These are phyloP conservation scores for Calidris pygmaea DNA, from an alignment of 2,113 vertebrate genomes.

Conservation along the genomic window DNA sequence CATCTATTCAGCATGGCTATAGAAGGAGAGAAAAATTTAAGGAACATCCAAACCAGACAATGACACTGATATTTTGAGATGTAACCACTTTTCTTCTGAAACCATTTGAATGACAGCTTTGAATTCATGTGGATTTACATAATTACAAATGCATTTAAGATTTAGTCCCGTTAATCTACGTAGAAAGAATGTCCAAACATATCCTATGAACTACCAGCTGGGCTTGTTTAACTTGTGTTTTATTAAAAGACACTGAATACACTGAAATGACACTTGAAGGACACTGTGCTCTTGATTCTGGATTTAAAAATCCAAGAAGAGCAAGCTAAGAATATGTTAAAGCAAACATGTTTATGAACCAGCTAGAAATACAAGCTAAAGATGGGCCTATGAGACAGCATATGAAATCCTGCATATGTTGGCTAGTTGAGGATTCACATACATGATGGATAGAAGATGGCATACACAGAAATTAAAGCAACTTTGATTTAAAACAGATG, in stretches of 20 bases:
- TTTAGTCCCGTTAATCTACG: not conserved
- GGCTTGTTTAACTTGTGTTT: conserved; percentile 32
- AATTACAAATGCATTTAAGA: not conserved
- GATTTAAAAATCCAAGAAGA: conserved; percentile 43
- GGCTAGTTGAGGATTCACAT: conserved; percentile 57
- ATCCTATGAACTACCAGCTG: conserved; percentile 25
- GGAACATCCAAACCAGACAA: not conserved
- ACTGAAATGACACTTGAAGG: conserved; percentile 40
- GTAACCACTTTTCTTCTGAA: not conserved
- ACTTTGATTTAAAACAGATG: conserved; percentile 67
- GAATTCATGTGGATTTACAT: not conserved
- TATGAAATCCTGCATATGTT: conserved; percentile 41
- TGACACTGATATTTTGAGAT: not conserved
- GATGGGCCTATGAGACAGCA: conserved; percentile 24
- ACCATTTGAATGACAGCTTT: not conserved
- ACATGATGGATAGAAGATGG: conserved; percentile 63
- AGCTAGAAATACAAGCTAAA: conserved; percentile 29
- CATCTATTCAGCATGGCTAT: not conserved
- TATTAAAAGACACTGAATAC: conserved; percentile 36
- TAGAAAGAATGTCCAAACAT: conserved; percentile 53
- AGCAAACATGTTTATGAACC: conserved; percentile 36
- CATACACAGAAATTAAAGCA: conserved; percentile 63
- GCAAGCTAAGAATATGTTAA: conserved; percentile 34
- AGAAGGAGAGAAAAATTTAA: not conserved
- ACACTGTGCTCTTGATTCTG: conserved; percentile 36